Base-by-base conservation (phyloP, 2,888 invertebrate species). In the Dioctria linearis region DNA sequence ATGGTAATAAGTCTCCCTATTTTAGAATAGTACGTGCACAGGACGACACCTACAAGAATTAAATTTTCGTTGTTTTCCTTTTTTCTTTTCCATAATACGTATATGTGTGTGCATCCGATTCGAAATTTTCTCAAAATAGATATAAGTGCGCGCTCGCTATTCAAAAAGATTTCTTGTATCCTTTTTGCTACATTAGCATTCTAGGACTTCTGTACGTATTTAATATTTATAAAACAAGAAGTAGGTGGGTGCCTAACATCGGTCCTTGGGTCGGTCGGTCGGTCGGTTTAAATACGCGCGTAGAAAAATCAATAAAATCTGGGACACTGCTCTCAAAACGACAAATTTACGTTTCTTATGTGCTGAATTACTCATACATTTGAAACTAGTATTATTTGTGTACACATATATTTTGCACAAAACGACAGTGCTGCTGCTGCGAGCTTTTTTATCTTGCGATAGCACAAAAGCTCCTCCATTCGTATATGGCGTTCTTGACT, bases 281-380 rank as follows among this genome's bases (percentile, higher is more conserved):
- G 71, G 73, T 71, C 78, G 80, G 76, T 71, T 80, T 25, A 25
- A 25, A 25, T 25, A 25, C 25, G 25, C 25, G 66, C 79, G 78
- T 57, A 76, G 78, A 81, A 81, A 83, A 83, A 82, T 83, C 82
- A 81, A 83, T 83, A 83, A 83, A 83, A 82, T 83, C 82, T 81
- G 82, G 83, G 83, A 80, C 83, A 83, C 79, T 81, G 82, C 78
- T 83, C 81, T 81, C 81, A 83, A 82, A 83, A 83, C 81, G 81
- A 79, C 80, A 80, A 76, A 80, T 79, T 80, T 65, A 65, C 67
- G 79, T 79, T 69, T 69, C 66, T 49, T 67, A 25, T 25, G 71
- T 79, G 11, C 67, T 66, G 46, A 67, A 79, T 73, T 46, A 76
- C 73, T n/a, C 76, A 63, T 49, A 76, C 76, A 61, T 51, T 37